Evolutionary conservation across 2,797 vertebrate genomes (phyloP).

Genomic region (Poecilia gillii): DNA sequence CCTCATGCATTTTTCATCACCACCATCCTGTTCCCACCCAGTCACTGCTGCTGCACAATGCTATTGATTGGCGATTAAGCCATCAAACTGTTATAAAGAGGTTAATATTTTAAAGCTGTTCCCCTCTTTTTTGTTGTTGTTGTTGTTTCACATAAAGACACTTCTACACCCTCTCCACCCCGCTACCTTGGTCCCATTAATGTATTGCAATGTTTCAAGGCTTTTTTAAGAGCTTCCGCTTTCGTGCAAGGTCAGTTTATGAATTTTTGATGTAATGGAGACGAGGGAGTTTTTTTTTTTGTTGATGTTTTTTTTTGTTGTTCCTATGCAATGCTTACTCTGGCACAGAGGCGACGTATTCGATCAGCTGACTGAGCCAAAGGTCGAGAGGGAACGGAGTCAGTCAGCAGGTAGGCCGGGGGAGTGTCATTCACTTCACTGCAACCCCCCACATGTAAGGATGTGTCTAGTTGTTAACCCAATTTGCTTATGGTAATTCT

Average conservation of each 20-base stretch:
- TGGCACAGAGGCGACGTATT: slow-evolving; percentile 41
- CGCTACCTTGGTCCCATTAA: slow-evolving; percentile 23
- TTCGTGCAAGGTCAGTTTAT: slow-evolving; percentile 59
- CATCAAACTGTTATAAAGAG: slow-evolving; percentile 87
- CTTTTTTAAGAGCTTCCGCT: slow-evolving; percentile 55
- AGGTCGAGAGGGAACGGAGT: slow-evolving; percentile 56
- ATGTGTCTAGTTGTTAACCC: slow-evolving; percentile 70
- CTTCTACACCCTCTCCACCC: slow-evolving; percentile 58
- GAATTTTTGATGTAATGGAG: slow-evolving; percentile 71
- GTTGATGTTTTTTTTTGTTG: background rate
- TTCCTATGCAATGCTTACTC: slow-evolving; percentile 44
- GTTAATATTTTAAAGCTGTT: slow-evolving; percentile 84
- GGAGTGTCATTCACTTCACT: slow-evolving; percentile 42
- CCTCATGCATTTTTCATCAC: slow-evolving; percentile 88
- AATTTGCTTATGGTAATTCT: slow-evolving; percentile 76
- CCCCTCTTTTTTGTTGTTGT: background rate
- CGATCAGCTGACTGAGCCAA: slow-evolving; percentile 63
- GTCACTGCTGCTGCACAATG: slow-evolving; percentile 75
- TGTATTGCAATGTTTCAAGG: slow-evolving; percentile 40
- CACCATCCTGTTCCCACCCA: slow-evolving; percentile 69
- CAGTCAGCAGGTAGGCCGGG: slow-evolving; percentile 51
- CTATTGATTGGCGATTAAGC: slow-evolving; percentile 89
- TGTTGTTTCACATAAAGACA: slow-evolving; percentile 77
- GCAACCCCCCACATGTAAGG: slow-evolving; percentile 42
- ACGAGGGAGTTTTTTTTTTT: slow-evolving; percentile 3